A percentile compares a stretch with the other conserved stretches of the same genome.
These are phyloP conservation scores for Hylaeus anthracinus DNA, from an alignment of 1,140 invertebrate genomes.

Conservation along the genomic window DNA sequence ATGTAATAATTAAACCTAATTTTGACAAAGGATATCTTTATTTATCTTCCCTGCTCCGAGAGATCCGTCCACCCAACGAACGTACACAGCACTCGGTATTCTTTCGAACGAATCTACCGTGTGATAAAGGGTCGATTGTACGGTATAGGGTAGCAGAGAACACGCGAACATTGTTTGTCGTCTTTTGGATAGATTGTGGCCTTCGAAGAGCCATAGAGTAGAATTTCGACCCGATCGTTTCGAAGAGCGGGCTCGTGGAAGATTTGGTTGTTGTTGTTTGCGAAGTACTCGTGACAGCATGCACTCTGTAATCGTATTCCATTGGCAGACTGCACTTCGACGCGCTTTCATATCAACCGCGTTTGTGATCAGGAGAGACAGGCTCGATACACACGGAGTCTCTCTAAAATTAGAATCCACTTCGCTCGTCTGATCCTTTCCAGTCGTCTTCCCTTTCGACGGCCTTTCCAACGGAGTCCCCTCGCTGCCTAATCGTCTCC, in stretches of 20 bases:
- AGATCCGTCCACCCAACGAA: no score
- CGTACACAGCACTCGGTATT: no score
- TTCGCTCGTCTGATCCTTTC: slow-evolving; percentile 63
- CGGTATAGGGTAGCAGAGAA: no score
- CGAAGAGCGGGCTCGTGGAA: not conserved
- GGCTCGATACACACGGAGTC: slow-evolving; percentile 49
- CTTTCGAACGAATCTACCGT: no score
- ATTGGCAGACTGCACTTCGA: slow-evolving; percentile 45
- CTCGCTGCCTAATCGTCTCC: slow-evolving; percentile 52
- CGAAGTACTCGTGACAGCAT: slow-evolving; percentile 9
- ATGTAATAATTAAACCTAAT: no score
- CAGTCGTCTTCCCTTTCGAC: slow-evolving; percentile 30
- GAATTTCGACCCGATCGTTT: not conserved
- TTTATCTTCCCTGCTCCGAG: no score
- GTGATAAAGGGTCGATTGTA: no score
- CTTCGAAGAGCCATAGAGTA: not conserved
- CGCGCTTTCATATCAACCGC: slow-evolving; percentile 29
- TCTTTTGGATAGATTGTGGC: not conserved
- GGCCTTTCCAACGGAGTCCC: slow-evolving; percentile 20
- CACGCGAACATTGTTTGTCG: not conserved
- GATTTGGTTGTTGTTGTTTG: slow-evolving; percentile 21
- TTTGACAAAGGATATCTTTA: no score
- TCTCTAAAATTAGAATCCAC: slow-evolving; percentile 71
- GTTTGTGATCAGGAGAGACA: slow-evolving; percentile 44
- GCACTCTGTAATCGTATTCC: slow-evolving; percentile 49